Conservation (phyloP, 2,888 invertebrate genomes). For the Alloscopus bannaensis region DNA sequence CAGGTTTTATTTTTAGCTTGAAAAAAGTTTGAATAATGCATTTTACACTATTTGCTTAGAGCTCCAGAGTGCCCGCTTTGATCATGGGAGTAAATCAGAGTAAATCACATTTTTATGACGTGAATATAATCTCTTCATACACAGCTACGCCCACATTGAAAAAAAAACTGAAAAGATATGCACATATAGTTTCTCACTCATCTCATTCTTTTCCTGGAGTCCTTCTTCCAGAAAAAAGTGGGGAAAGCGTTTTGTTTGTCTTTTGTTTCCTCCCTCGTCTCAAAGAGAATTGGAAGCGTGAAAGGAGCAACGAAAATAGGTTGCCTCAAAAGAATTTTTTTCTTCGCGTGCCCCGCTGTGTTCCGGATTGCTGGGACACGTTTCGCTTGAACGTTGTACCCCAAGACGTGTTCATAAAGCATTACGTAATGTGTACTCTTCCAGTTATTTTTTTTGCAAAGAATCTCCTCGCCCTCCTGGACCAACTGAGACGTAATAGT, state of each 20-base stretch:
- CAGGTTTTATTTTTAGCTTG: no score
- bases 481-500: not conserved
- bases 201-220: not conserved
- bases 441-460: not conserved
- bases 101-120: constrained; percentile 42
- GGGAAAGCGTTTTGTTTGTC: constrained; percentile 2
- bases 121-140: not conserved
- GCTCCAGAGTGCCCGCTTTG: no score
- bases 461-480: not conserved
- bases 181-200: constrained; percentile 3
- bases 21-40: no score
- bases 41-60: no score
- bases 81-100: constrained; percentile 23
- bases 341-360: constrained; percentile 26
- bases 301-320: not conserved
- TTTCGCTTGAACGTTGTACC: not conserved
- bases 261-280: not conserved
- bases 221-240: not conserved
- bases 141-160: not conserved
- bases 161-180: not conserved
- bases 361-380: constrained; percentile 25
- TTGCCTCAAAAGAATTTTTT: constrained; percentile 1
- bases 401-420: not conserved
- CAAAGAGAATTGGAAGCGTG: constrained; percentile 26
- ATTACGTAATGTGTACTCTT: not conserved